phyloP scores from a whole-genome alignment of 1,140 invertebrate genomes.

The Diachasma alloeum region DNA sequence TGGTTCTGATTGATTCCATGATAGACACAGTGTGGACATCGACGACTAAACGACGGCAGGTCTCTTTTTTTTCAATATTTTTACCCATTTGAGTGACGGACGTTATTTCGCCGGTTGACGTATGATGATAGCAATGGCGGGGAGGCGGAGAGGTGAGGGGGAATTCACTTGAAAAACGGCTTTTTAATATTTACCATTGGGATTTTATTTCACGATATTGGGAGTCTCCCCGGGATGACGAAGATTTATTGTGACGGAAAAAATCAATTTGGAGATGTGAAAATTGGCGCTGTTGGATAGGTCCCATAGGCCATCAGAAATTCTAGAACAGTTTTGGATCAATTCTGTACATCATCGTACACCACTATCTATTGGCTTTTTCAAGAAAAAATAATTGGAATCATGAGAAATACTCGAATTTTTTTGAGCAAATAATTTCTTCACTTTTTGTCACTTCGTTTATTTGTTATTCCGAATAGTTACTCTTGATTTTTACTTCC shows the following conservation, averaged over 20 bases:
- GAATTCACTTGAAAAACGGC: background rate
- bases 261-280: background rate
- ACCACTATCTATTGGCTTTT: too few species aligned
- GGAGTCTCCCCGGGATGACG: background rate
- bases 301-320: too few species aligned
- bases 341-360: too few species aligned
- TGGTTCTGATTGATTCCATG: slow-evolving; percentile 23
- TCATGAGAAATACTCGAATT: too few species aligned
- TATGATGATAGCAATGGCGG: background rate
- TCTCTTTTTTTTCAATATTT: slow-evolving; percentile 14
- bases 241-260: background rate
- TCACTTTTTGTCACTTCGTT: too few species aligned
- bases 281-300: too few species aligned
- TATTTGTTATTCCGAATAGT: too few species aligned
- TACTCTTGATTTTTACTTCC: too few species aligned
- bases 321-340: too few species aligned
- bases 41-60: slow-evolving; percentile 9
- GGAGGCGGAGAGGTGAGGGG: background rate
- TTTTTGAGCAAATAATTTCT: too few species aligned
- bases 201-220: slow-evolving; percentile 2
- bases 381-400: too few species aligned
- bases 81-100: background rate
- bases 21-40: slow-evolving; percentile 3
- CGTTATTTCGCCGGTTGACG: background rate
- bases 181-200: slow-evolving; percentile 17